A percentile compares a stretch with the other conserved stretches of the same genome.
Evolutionary conservation across 2,797 vertebrate species (phyloP).

Genomic region (Limnodromus scolopaceus): DNA sequence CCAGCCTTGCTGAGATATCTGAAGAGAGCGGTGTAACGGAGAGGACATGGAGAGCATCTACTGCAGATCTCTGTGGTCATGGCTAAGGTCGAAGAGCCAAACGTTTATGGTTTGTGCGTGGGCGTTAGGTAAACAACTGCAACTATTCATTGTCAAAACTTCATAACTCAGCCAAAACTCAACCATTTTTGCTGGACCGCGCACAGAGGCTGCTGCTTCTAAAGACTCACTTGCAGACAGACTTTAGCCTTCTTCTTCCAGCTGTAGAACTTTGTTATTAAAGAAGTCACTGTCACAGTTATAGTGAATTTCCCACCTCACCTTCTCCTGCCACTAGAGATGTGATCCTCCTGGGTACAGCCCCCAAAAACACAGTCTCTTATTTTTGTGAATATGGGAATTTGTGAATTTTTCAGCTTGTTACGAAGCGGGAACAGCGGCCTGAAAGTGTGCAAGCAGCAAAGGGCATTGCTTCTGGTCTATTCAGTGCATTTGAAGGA

Average conservation of each 20-base stretch:
- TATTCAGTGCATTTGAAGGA: not conserved
- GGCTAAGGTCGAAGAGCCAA: slow-evolving; percentile 47
- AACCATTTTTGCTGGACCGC: not conserved
- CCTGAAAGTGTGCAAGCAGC: not conserved
- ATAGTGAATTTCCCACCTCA: not conserved
- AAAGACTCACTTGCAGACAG: not conserved
- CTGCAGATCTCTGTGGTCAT: slow-evolving; percentile 21
- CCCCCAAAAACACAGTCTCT: not conserved
- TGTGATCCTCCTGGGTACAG: not conserved
- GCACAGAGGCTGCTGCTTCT: not conserved
- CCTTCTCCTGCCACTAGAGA: not conserved
- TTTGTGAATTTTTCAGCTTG: not conserved
- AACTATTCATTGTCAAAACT: slow-evolving; percentile 56
- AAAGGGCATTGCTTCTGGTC: not conserved
- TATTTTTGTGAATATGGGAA: not conserved
- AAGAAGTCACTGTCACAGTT: not conserved
- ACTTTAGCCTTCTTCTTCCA: not conserved
- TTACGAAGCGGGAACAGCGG: not conserved
- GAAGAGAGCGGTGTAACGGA: not conserved
- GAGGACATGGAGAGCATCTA: not conserved
- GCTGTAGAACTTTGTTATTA: not conserved
- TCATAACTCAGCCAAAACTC: slow-evolving; percentile 24
- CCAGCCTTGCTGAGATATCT: not conserved
- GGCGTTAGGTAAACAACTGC: slow-evolving; percentile 36
- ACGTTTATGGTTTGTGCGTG: not conserved